These are phyloP conservation scores for Sylvia borin DNA, from an alignment of 2,797 vertebrate genomes.

Conservation along the genomic window DNA sequence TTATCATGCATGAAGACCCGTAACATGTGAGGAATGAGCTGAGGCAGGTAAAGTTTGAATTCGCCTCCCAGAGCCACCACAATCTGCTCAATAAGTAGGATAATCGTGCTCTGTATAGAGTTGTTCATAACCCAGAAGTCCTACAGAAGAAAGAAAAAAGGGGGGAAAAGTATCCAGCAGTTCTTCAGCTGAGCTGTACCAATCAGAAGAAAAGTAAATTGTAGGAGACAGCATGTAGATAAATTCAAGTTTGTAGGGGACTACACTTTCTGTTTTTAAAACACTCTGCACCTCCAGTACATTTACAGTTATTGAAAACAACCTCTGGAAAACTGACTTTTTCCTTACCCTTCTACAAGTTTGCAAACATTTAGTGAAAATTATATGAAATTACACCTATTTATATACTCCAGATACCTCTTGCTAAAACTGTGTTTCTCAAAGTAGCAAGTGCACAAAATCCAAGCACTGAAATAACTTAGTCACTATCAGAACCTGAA, in stretches of 20 bases:
- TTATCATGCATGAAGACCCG: slow-evolving; percentile 99
- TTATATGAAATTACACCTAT: neutral
- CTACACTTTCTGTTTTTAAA: neutral
- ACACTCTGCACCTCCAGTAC: neutral
- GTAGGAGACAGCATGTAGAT: neutral
- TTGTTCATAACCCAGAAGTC: slow-evolving; percentile 99
- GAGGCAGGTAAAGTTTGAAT: slow-evolving; percentile 97
- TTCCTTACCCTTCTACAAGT: neutral
- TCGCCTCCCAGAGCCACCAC: slow-evolving; percentile 96
- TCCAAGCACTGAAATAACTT: neutral
- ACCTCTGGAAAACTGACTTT: neutral
- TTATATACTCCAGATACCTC: neutral
- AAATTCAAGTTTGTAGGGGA: neutral
- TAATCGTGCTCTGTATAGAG: slow-evolving; percentile 98
- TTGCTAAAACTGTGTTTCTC: neutral
- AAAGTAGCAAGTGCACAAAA: neutral
- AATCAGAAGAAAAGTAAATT: neutral
- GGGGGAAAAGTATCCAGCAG: accelerated
- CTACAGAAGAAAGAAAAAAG: slow-evolving; percentile 58
- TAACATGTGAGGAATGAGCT: slow-evolving; percentile 97
- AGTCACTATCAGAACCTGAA: neutral
- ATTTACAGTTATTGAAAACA: neutral
- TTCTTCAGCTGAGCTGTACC: neutral
- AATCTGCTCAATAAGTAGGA: slow-evolving; percentile 96
- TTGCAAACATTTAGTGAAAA: neutral